Evolutionary conservation across 1,140 invertebrate species (phyloP), one percentile per base, ranked within the genome.

Genomic region (Aporrectodea caliginosa): DNA sequence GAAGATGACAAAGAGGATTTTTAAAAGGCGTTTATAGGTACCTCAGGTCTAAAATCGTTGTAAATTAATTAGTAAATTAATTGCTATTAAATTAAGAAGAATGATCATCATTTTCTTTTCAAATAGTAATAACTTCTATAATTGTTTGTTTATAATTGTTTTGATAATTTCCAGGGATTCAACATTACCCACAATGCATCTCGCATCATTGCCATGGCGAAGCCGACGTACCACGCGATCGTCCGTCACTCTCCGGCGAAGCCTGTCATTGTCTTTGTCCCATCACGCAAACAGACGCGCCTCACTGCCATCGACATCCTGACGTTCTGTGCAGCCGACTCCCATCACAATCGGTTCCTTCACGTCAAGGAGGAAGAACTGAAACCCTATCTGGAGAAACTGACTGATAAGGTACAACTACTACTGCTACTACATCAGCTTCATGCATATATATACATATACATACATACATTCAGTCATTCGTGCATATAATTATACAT

Each of bases 101-200:
- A n/a, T n/a, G n/a, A n/a, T n/a, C n/a, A n/a, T n/a, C n/a, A n/a
- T n/a, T n/a, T n/a, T n/a, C n/a, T n/a, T n/a, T n/a, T n/a, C n/a
- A n/a, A n/a, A n/a, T n/a, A n/a, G n/a, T n/a, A n/a, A n/a, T 73
- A 14, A 31, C 16, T 73, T 14, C 16, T 30, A 1, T 1, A 1
- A 75, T 1, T 12, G 14, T 35, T 75, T 6, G 29, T 69, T 35
- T n/a, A 1, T 69, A 29, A 2, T 69, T 69, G 12, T 1, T 1
- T 27, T 69, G 16, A 1, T 33, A 34, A 16, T 69, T n/a, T 82
- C 27, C 89, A 94, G 90, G 96, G 97, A 16, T 96, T 98, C 86
- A 99, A 99, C 89, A 95, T 99, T 16, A 97, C 95, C 0, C 97
- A 99, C 89, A 98, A 98, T 86, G 94, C 94, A 1, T 96, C 97